Evolutionary conservation across 2,888 invertebrate species (phyloP), one percentile per base, ranked within the genome.

Genomic region (Alcis repandata): DNA sequence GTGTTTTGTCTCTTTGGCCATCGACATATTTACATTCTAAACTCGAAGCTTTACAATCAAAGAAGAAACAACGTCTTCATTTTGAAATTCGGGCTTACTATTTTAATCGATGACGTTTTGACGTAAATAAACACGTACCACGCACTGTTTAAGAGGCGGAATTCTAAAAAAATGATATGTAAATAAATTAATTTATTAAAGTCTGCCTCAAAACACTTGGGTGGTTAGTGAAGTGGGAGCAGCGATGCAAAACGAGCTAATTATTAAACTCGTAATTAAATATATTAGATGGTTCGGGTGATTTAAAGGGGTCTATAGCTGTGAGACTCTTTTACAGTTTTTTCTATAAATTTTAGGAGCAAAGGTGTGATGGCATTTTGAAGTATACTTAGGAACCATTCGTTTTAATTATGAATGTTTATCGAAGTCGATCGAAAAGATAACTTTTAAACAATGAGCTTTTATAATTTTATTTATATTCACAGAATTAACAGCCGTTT

Each of bases 241-340:
- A 41, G 51, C 84, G 84, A 80, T 81, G 86, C 84, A 75, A 73
- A 77, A 65, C 80, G 74, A 74, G 64, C 85, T 89, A 89, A 89
- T 90, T 90, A 88, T 86, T 79, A 86, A 87, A 85, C 86, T 87
- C 81, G 83, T 88, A 88, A 88, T 89, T 86, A 86, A 86, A 86
- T 87, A 79, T 87, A 86, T 85, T 80, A 73, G 65, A 65, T 60
- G 52, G 69, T 63, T 67, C 64, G 68, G 62, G 54, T 69, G 53
- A 59, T 67, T 68, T 70, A 70, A 46, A n/a, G 22, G 59, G 64
- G 70, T 11, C 41, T 64, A 64, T 70, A 60, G 9, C 51, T 64
- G 62, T 62, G 65, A 59, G 66, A 66, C 57, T 63, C 66, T 43
- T n/a, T 43, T 17, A 10, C 69, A 57, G 15, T 60, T 69, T 67